Percentiles rank a stretch among this genome's conserved stretches.
Conservation (phyloP, 2,888 invertebrate genomes). For the Phymatocera aterrima region DNA sequence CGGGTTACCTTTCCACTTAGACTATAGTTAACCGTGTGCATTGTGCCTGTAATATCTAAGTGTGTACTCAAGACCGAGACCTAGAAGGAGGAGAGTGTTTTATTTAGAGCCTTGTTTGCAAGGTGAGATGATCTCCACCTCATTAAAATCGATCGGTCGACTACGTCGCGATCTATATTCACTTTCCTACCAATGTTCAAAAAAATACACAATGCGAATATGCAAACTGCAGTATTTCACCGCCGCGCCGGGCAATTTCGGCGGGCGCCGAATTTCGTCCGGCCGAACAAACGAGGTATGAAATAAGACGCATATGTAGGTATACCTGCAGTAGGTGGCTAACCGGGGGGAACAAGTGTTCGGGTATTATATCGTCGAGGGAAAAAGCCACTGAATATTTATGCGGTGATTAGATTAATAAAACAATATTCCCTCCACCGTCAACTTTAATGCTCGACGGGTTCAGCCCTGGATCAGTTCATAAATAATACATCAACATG, state of each 20-base stretch:
- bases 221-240: too few species aligned
- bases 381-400: slow-evolving; percentile 64
- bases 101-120: slow-evolving; percentile 8
- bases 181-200: too few species aligned
- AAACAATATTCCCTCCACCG: slow-evolving; percentile 43
- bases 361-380: background rate
- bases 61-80: slow-evolving; percentile 71
- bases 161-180: too few species aligned
- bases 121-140: slow-evolving; percentile 16
- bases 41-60: slow-evolving; percentile 69
- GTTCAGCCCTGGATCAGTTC: slow-evolving; percentile 24
- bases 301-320: slow-evolving; percentile 1
- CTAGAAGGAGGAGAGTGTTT: too few species aligned
- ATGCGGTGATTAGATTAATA: slow-evolving; percentile 64
- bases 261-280: too few species aligned
- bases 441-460: slow-evolving; percentile 37
- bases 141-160: background rate
- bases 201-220: too few species aligned
- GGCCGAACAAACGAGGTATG: too few species aligned
- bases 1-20: slow-evolving; percentile 71
- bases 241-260: too few species aligned
- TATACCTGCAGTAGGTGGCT: too few species aligned
- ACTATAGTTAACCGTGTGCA: slow-evolving; percentile 71
- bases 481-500: slow-evolving; percentile 49
- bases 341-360: background rate